Evolutionary conservation across 2,888 invertebrate species (phyloP).

Genomic region (Thysanoteuthis rhombus): DNA sequence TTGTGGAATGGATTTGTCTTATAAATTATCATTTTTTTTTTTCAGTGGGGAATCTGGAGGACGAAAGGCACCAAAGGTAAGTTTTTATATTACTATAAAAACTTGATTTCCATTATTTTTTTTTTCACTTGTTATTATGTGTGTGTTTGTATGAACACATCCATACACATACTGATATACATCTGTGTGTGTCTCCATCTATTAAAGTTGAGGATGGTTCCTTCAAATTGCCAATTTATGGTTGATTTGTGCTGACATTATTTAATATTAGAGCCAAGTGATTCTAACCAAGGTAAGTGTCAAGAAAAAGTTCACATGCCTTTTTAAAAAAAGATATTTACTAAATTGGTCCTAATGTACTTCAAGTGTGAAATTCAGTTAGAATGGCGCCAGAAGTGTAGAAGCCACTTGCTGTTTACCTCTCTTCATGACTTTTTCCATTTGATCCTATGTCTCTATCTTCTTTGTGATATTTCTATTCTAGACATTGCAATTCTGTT

Average conservation of each 20-base stretch:
- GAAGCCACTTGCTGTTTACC: not conserved
- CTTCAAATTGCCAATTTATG: not conserved
- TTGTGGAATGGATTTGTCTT: not conserved
- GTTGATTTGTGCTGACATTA: not conserved
- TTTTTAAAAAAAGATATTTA: no score
- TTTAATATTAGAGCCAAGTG: not conserved
- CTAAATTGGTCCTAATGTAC: not conserved
- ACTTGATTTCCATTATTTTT: no score
- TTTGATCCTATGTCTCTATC: not conserved
- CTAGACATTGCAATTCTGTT: not conserved
- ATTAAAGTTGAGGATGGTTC: not conserved
- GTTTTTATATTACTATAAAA: not conserved
- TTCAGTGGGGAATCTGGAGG: slow-evolving; percentile 37
- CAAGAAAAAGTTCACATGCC: not conserved
- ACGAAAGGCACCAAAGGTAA: slow-evolving; percentile 49
- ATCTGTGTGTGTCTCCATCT: not conserved
- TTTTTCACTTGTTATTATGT: not conserved
- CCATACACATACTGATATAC: not conserved
- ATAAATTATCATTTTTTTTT: not conserved
- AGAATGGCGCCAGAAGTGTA: not conserved
- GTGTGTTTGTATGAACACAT: not conserved
- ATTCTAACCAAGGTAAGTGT: not conserved
- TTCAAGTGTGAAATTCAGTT: not conserved
- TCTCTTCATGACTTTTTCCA: not conserved
- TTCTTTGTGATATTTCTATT: not conserved